These are phyloP conservation scores for Heterodera filipjevi DNA, from an alignment of 2,888 invertebrate genomes.

Conservation along the genomic window DNA sequence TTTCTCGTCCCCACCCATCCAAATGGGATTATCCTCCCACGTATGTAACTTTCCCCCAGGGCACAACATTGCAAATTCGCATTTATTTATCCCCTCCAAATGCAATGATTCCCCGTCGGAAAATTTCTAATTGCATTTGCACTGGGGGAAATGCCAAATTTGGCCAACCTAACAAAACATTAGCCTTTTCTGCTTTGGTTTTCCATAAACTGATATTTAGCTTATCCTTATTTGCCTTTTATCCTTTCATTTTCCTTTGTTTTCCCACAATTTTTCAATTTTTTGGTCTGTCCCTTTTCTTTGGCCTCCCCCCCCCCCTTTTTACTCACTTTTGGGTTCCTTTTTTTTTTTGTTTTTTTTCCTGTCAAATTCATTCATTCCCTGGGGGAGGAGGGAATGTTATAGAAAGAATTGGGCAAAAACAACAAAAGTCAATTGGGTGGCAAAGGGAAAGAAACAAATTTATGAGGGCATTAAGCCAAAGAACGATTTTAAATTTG, in stretches of 20 bases:
- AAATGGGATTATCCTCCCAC: slow-evolving; percentile 6
- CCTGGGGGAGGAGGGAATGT: background rate
- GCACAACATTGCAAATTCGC: no score
- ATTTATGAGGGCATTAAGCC: background rate
- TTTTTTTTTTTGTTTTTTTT: background rate
- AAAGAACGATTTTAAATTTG: background rate
- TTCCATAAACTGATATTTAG: background rate
- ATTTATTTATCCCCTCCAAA: background rate
- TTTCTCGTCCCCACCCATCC: background rate
- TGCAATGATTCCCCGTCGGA: background rate
- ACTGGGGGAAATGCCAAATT: slow-evolving; percentile 2
- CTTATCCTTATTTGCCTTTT: background rate
- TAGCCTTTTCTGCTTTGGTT: background rate
- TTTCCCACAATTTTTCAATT: background rate
- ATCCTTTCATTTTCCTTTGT: background rate
- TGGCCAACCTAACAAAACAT: background rate
- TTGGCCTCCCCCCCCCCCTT: background rate
- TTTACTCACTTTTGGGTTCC: background rate
- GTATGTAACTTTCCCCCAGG: background rate
- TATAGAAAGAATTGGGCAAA: background rate
- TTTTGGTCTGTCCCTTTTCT: background rate
- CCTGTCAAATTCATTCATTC: background rate
- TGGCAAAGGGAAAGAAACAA: background rate
- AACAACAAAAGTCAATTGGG: background rate
- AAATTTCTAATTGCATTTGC: background rate